A percentile compares a stretch with the other conserved stretches of the same genome.
Conservation (phyloP, 2,797 vertebrate species). For the Corythornis leucogaster region DNA sequence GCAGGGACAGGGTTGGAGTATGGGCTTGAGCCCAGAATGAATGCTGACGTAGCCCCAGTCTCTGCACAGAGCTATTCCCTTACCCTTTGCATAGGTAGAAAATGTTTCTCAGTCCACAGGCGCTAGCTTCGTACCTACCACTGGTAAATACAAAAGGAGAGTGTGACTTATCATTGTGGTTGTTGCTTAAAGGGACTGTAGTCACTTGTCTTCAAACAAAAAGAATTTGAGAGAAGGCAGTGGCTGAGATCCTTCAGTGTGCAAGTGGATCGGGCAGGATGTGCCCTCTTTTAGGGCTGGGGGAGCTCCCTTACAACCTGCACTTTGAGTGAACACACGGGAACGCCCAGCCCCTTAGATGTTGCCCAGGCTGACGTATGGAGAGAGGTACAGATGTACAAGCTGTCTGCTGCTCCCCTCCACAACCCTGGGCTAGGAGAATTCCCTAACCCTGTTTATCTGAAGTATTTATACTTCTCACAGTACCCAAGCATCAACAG, state of each 20-base stretch:
- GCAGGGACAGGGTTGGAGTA: neutral
- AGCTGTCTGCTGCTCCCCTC: neutral
- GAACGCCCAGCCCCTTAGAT: neutral
- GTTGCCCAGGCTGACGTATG: fast-evolving
- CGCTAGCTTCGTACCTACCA: neutral
- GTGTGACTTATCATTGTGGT: fast-evolving
- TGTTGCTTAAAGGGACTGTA: neutral
- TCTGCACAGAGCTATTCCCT: neutral
- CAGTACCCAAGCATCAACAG: neutral
- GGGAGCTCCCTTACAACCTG: neutral
- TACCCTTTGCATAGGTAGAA: neutral
- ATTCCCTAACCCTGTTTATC: conserved; percentile 28
- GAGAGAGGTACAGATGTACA: neutral
- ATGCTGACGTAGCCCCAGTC: neutral
- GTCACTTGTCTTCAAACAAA: neutral
- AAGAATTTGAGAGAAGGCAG: neutral
- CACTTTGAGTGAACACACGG: neutral
- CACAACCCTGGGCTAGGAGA: neutral
- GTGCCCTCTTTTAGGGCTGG: neutral
- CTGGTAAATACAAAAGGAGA: neutral
- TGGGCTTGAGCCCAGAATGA: neutral
- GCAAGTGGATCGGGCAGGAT: neutral
- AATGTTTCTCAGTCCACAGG: neutral
- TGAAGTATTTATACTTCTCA: neutral
- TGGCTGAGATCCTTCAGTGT: neutral